A percentile compares a stretch with the other conserved stretches of the same genome.
These are phyloP conservation scores for Acleris cristana DNA, from an alignment of 2,888 invertebrate genomes.

Conservation along the genomic window DNA sequence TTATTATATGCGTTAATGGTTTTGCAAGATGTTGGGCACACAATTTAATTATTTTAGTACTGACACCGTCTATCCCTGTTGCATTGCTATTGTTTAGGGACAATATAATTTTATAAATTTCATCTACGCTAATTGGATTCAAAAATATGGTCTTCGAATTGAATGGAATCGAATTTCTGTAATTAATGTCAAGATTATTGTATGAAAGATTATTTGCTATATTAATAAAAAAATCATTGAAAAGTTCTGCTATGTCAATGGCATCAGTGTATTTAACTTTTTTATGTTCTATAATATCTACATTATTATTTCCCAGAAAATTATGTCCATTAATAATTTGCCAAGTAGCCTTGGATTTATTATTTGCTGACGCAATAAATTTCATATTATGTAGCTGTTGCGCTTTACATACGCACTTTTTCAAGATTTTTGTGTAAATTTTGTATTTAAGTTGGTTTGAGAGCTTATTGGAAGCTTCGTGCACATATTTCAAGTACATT, in stretches of 20 bases:
- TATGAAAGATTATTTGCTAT: not conserved
- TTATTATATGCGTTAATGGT: not conserved
- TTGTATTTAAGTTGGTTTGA: not conserved
- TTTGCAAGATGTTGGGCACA: not conserved
- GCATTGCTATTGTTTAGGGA: constrained; percentile 4
- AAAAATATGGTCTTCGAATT: not conserved
- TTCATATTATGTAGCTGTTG: not conserved
- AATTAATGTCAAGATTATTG: not conserved
- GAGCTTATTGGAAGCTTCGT: not conserved
- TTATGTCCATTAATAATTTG: not conserved
- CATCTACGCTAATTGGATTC: not conserved
- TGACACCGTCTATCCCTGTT: not conserved
- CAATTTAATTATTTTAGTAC: constrained; percentile 1
- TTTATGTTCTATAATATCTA: not conserved
- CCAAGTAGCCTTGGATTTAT: not conserved
- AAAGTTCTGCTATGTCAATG: not conserved
- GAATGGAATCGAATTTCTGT: not conserved
- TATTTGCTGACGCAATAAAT: not conserved
- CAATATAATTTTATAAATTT: not conserved
- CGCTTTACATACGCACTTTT: not conserved
- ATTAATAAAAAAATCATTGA: constrained; percentile 1
- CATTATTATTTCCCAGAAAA: not conserved
- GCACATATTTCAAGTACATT: not conserved
- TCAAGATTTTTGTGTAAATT: not conserved
- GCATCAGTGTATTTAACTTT: not conserved